Percentiles rank a stretch among this genome's conserved stretches.
phyloP scores from a whole-genome alignment of 2,888 invertebrate species.

The Limnephilus lunatus region DNA sequence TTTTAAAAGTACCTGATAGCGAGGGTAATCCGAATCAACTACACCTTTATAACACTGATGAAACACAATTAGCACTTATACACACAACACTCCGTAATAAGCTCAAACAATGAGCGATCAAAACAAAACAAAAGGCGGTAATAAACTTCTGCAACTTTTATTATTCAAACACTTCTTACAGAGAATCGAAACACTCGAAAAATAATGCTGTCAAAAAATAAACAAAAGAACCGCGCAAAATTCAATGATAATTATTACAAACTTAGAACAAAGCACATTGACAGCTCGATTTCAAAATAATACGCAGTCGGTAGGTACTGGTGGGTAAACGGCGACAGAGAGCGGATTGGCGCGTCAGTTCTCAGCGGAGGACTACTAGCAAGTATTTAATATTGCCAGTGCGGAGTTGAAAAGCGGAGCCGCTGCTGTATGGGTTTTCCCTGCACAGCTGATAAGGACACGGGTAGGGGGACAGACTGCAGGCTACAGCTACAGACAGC shows the following conservation, averaged over 20 bases:
- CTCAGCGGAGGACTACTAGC: constrained; percentile 31
- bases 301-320: not conserved
- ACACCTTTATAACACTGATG: not conserved
- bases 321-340: not conserved
- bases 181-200: not conserved
- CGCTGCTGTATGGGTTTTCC: constrained; percentile 55
- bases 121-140: constrained; percentile 30
- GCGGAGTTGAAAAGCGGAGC: constrained; percentile 23
- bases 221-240: constrained; percentile 24
- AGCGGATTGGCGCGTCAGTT: constrained; percentile 2
- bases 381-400: constrained; percentile 13
- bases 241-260: not conserved
- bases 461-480: constrained; percentile 25
- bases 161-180: not conserved
- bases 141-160: constrained; percentile 3
- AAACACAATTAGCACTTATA: constrained; percentile 9
- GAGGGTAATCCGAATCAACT: constrained; percentile 29
- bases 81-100: constrained; percentile 21
- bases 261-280: constrained; percentile 26
- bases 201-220: not conserved
- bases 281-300: constrained; percentile 31
- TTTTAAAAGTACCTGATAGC: constrained; percentile 19
- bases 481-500: constrained; percentile 16
- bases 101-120: constrained; percentile 26
- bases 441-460: constrained; percentile 60